Evolutionary conservation across 2,113 vertebrate genomes (phyloP), one percentile per base, ranked within the genome.

Genomic region (Chloroceryle aenea): DNA sequence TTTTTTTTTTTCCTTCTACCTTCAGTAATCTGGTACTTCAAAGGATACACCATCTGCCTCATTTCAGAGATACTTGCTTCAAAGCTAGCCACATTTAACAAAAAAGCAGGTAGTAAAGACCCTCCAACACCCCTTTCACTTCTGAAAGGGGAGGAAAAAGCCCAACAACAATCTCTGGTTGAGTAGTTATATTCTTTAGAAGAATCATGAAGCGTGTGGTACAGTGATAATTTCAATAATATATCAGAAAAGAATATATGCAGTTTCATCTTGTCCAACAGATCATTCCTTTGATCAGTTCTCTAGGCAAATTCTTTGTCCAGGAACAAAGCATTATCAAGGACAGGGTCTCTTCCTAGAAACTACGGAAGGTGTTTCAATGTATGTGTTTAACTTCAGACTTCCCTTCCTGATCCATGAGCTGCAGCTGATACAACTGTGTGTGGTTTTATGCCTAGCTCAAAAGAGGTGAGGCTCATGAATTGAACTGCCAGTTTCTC

Each of bases 21-120:
- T 98, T 98, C 95, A 95, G 93, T 94, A 95, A 96, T 88, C 89
- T 95, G 89, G 19, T 96, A 94, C 97, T 98, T 98, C 96, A 98
- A 98, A 98, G 90, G 78, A 79, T 93, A 88, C 80, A 75, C 76
- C 91, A 96, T 97, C 94, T 97, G 97, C 95, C 85, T 97, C 90
- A 91, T 98, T 97, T 97, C 97, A 98, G 97, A 98, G 97, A 63
- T 55, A 90, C 75, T 73, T 84, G 48, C 97, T 97, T 97, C 97
- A 98, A 98, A 98, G 97, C 34, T 90, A 90, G 56, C 32, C 66
- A 94, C 85, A 72, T 95, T 96, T 97, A 90, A 96, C 74, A 97
- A 97, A 97, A 95, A 96, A 85, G 74, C 79, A 97, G 87, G 85
- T 96, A 90, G 89, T 84, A 94, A 94, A 96, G 95, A 95, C 87